These are phyloP conservation scores for Lophius piscatorius DNA, from an alignment of 2,113 vertebrate genomes.

Conservation along the genomic window DNA sequence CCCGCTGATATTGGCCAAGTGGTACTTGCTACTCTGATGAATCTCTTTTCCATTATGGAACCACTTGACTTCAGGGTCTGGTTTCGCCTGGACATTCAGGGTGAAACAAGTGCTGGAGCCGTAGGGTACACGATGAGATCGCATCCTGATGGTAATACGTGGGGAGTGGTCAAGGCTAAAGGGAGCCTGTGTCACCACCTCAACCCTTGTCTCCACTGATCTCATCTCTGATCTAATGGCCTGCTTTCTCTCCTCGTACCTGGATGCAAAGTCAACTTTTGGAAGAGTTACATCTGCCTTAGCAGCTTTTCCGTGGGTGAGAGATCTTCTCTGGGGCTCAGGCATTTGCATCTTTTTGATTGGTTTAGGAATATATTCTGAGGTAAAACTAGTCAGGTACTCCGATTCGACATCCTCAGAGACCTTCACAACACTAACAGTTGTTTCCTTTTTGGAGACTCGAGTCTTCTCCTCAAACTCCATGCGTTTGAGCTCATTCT, in stretches of 20 bases:
- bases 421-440: slow-evolving; percentile 77
- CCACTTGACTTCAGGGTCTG: slow-evolving; percentile 91
- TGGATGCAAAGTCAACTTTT: slow-evolving; percentile 92
- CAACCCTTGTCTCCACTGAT: slow-evolving; percentile 85
- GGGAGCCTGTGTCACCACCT: slow-evolving; percentile 90
- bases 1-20: slow-evolving; percentile 88
- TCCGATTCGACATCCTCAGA: slow-evolving; percentile 81
- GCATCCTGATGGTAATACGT: slow-evolving; percentile 93
- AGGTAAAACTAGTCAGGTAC: slow-evolving; percentile 77
- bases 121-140: slow-evolving; percentile 90
- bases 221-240: slow-evolving; percentile 91
- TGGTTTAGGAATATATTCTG: slow-evolving; percentile 85
- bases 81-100: slow-evolving; percentile 93
- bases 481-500: slow-evolving; percentile 88
- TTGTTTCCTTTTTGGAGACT: slow-evolving; percentile 81
- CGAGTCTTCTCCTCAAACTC: slow-evolving; percentile 89
- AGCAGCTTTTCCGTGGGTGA: slow-evolving; percentile 84
- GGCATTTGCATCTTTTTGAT: slow-evolving; percentile 82
- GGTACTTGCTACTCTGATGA: slow-evolving; percentile 86
- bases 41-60: slow-evolving; percentile 92
- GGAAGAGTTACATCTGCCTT: slow-evolving; percentile 85
- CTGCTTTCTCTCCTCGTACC: slow-evolving; percentile 94
- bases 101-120: slow-evolving; percentile 91
- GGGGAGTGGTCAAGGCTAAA: slow-evolving; percentile 94
- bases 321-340: slow-evolving; percentile 80